A percentile compares a stretch with the other conserved stretches of the same genome.
These are phyloP conservation scores for Mormyrus proboscirostris DNA, from an alignment of 2,797 vertebrate species.

Conservation along the genomic window DNA sequence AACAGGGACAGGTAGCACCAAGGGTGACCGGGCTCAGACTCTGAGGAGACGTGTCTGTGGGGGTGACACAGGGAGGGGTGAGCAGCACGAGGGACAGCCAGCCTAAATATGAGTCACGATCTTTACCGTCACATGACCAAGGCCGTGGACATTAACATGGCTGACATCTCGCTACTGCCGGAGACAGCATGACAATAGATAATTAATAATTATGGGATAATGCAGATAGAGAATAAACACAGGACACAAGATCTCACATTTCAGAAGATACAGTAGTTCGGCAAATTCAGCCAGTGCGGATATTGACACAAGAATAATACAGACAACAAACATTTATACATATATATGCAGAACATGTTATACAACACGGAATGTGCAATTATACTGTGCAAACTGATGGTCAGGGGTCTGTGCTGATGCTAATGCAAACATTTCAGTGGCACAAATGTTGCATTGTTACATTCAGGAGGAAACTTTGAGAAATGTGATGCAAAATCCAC, in stretches of 20 bases:
- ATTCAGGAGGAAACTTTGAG: neutral
- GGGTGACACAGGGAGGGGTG: constrained; percentile 22
- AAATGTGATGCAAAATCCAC: neutral
- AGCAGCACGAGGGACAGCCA: neutral
- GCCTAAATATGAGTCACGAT: neutral
- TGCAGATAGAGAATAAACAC: neutral
- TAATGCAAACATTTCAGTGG: neutral
- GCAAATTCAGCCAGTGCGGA: neutral
- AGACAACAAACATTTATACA: neutral
- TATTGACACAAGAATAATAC: neutral
- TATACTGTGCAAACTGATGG: neutral
- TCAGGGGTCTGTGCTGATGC: neutral
- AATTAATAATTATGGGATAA: neutral
- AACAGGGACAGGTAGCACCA: neutral
- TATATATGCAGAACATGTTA: neutral
- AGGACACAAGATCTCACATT: neutral
- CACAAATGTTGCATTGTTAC: neutral
- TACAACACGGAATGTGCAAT: neutral
- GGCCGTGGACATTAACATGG: neutral
- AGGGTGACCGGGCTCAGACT: neutral
- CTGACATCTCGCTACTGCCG: neutral
- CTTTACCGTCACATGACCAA: neutral
- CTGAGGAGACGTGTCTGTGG: constrained; percentile 27
- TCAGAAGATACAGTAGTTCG: neutral
- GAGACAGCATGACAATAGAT: neutral